phyloP scores from a whole-genome alignment of 2,888 invertebrate species.

The Epistrophe eligans region DNA sequence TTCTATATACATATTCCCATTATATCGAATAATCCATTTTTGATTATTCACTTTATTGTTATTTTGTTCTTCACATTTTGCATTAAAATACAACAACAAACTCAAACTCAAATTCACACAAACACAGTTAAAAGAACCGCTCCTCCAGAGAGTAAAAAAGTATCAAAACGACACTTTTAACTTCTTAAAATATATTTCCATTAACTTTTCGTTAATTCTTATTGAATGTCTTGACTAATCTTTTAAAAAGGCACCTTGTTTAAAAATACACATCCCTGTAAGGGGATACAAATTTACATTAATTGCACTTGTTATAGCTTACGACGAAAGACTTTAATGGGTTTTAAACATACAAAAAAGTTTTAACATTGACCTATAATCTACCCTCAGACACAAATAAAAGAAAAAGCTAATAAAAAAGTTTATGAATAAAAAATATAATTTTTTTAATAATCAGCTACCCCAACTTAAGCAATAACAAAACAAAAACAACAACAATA shows the following conservation, averaged over 20 bases:
- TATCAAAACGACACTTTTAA: neutral
- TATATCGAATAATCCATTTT: too few relatives aligned
- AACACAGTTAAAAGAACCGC: too few relatives aligned
- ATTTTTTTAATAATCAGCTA: constrained; percentile 12
- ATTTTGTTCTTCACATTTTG: too few relatives aligned
- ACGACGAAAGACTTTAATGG: constrained; percentile 19
- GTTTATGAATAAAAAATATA: constrained; percentile 28
- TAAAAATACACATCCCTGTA: neutral
- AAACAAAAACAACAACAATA: constrained; percentile 4
- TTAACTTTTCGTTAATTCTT: constrained; percentile 13
- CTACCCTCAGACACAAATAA: constrained; percentile 6
- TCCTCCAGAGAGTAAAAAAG: too few relatives aligned
- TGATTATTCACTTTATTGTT: too few relatives aligned
- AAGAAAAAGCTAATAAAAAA: constrained; percentile 33
- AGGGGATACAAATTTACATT: constrained; percentile 20
- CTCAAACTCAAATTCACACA: too few relatives aligned
- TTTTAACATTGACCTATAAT: constrained; percentile 2
- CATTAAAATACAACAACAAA: too few relatives aligned
- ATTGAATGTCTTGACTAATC: constrained; percentile 6
- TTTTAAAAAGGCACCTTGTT: constrained; percentile 1
- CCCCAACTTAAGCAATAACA: constrained; percentile 6
- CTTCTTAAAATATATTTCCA: neutral
- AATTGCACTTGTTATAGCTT: constrained; percentile 16
- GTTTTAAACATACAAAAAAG: neutral
- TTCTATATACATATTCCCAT: too few relatives aligned